Conservation (phyloP, 2,888 invertebrate species). For the Ophion ventricosus region DNA sequence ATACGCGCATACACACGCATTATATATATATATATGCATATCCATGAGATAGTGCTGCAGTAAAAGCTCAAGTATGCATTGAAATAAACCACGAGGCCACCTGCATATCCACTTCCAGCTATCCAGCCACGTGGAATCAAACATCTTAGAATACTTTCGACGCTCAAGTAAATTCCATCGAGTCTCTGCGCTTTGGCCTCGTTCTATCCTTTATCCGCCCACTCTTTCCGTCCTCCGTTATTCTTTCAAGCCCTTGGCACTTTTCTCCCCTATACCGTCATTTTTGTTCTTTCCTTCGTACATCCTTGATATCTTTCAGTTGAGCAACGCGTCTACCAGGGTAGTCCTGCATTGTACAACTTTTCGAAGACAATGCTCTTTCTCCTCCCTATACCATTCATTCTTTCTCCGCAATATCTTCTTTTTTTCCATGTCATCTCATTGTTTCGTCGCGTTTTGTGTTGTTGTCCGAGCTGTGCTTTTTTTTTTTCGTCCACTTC, state of each 20-base stretch:
- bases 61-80: conserved; percentile 77
- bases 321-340: conserved; percentile 55
- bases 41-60: background rate
- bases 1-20: no score
- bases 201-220: conserved; percentile 23
- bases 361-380: conserved; percentile 36
- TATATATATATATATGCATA: background rate
- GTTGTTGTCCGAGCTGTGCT: conserved; percentile 2
- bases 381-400: background rate
- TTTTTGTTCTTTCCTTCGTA: conserved; percentile 56
- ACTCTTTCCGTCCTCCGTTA: conserved; percentile 52
- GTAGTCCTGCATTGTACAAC: conserved; percentile 49
- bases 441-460: conserved; percentile 35
- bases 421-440: conserved; percentile 16
- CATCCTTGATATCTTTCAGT: conserved; percentile 59
- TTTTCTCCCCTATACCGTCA: conserved; percentile 60
- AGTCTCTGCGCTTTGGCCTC: conserved; percentile 63
- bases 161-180: conserved; percentile 78
- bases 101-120: conserved; percentile 74
- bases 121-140: conserved; percentile 79
- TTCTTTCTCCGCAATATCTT: conserved; percentile 19
- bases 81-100: conserved; percentile 79
- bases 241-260: conserved; percentile 57
- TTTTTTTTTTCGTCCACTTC: background rate
- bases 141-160: conserved; percentile 80